These are phyloP conservation scores for Uloborus diversus DNA, from an alignment of 1,140 invertebrate species.

Conservation along the genomic window DNA sequence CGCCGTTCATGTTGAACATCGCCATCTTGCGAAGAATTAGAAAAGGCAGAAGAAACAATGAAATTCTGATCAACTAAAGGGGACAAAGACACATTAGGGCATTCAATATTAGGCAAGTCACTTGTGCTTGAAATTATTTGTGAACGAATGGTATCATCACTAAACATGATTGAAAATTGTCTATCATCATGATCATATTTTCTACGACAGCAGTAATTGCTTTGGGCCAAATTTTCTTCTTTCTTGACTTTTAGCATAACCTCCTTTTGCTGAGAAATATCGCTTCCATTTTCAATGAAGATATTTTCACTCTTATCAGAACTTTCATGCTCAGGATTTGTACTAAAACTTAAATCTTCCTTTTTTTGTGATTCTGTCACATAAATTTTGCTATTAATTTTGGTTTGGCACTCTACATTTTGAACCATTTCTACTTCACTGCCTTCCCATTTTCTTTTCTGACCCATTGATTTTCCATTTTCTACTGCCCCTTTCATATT, in stretches of 20 bases:
- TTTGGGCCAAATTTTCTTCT: not conserved
- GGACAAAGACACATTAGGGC: conserved; percentile 65
- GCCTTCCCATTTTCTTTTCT: conserved; percentile 50
- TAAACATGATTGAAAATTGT: conserved; percentile 43
- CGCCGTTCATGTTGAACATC: conserved; percentile 63
- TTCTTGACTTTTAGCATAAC: not conserved
- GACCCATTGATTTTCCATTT: conserved; percentile 34
- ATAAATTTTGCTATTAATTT: conserved; percentile 25
- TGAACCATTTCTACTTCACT: conserved; percentile 6
- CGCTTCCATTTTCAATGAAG: not conserved
- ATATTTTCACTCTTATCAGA: too few species aligned
- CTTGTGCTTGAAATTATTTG: conserved; percentile 29
- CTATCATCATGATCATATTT: conserved; percentile 12
- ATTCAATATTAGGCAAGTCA: conserved; percentile 56
- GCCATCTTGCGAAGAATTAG: conserved; percentile 58
- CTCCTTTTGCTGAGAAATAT: not conserved
- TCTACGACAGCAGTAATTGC: not conserved
- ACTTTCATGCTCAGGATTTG: too few species aligned
- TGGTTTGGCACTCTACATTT: conserved; percentile 8
- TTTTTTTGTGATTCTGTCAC: conserved; percentile 18
- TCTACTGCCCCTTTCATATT: conserved; percentile 20
- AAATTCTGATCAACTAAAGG: conserved; percentile 62
- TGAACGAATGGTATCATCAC: conserved; percentile 41
- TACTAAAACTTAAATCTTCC: not conserved
- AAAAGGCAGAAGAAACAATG: conserved; percentile 42